Evolutionary conservation across 1,140 invertebrate species (phyloP), one percentile per base, ranked within the genome.

Genomic region (Rhynchophorus ferrugineus): DNA sequence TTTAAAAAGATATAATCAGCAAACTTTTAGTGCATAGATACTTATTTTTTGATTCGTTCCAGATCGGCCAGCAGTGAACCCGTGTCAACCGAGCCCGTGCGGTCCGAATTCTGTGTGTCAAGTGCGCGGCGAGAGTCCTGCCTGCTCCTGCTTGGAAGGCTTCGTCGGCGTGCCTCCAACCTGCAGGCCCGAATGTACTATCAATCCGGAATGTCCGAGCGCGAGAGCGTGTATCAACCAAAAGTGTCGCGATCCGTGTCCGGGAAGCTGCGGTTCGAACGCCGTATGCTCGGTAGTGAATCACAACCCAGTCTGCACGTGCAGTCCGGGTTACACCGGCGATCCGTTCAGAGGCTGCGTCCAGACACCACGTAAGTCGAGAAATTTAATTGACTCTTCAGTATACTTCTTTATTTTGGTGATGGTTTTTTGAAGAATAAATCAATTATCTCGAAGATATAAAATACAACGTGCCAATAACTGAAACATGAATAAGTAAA

Each of bases 251-350:
- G 85, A 91, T 70, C 89, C 88, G 16, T 92, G 89, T 63, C 85
- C 86, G 9, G 87, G 87, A 18, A 87, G 87, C 1, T 93, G 90
- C 65, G 90, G 89, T 20, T 73, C 82, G 14, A 89, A 91, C 65
- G 87, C 89, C 0, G 75, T 79, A 49, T 94, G 90, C 64, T 80
- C 78, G 54, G 85, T 90, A 16, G 78, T 84, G 11, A 87, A 87
- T 61, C 89, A 93, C 65, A 80, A 84, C 57, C 84, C 89, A 1
- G 74, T 89, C 18, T 93, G 91, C 66, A 78, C 78, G 36, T 94
- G 90, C 64, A 76, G 80, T 44, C 74, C 79, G 14, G 88, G 87
- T 14, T 89, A 77, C 66, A 84, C 83, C 14, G 89, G 89, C 44
- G 83, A 91, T 78, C 86, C 89, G 17, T 90, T 91, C 67, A 78